Conservation (phyloP, 2,113 vertebrate species). For the Stigmatopora nigra region DNA sequence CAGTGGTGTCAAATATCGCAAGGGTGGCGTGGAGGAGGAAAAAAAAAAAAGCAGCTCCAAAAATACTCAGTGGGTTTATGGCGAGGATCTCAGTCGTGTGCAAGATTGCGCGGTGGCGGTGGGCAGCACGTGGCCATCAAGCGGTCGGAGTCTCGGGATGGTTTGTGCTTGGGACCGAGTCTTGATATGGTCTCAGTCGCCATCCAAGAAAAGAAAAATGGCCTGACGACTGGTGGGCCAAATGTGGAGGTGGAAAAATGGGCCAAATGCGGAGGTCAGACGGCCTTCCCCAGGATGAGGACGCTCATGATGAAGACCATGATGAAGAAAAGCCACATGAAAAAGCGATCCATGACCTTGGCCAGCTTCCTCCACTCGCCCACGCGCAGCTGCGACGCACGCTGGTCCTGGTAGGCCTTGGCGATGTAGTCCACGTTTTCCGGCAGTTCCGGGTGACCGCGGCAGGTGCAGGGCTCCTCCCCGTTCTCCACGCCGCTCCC, state of each 20-base stretch:
- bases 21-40: not conserved
- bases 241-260: too few species aligned
- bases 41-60: not conserved
- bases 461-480: constrained; percentile 66
- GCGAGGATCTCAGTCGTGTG: too few species aligned
- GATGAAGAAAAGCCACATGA: constrained; percentile 88
- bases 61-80: not conserved
- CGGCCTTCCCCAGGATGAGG: constrained; percentile 78
- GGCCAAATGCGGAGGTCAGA: too few species aligned
- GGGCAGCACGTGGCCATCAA: too few species aligned
- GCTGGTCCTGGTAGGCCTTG: constrained; percentile 74
- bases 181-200: too few species aligned
- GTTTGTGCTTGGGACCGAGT: too few species aligned
- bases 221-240: not conserved
- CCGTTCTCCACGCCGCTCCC: constrained; percentile 3
- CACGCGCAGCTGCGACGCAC: constrained; percentile 63
- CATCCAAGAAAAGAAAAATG: not conserved
- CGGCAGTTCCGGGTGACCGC: constrained; percentile 60
- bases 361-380: constrained; percentile 85
- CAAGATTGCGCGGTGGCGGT: too few species aligned
- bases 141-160: too few species aligned
- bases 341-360: constrained; percentile 87
- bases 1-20: not conserved
- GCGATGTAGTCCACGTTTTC: constrained; percentile 74
- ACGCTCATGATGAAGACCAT: constrained; percentile 87